Percentiles rank a stretch among this genome's conserved stretches.
Evolutionary conservation across 2,888 invertebrate species (phyloP).

Genomic region (Automeris io): DNA sequence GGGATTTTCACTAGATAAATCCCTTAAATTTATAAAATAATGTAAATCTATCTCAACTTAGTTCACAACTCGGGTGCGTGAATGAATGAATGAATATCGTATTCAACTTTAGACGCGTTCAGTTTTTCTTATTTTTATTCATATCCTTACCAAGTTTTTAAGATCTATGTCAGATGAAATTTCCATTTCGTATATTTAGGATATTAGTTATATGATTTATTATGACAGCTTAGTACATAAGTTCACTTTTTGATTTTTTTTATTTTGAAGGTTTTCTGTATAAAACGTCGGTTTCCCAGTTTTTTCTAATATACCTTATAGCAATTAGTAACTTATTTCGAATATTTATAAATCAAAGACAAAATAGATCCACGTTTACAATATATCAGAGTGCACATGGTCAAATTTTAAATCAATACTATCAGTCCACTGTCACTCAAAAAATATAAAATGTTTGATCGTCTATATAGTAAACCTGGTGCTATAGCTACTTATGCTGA

Average conservation of each 20-base stretch:
- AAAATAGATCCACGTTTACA: no score
- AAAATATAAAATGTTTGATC: no score
- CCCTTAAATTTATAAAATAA: conserved; percentile 24
- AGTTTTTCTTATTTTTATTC: conserved; percentile 10
- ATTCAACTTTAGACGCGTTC: conserved; percentile 24
- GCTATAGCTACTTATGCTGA: no score
- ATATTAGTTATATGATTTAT: conserved; percentile 13
- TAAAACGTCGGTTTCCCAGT: no score
- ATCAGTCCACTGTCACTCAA: no score
- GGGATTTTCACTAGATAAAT: conserved; percentile 21
- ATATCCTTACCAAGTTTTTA: not conserved
- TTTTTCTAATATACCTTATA: no score
- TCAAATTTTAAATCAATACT: no score
- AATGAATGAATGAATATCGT: conserved; percentile 33
- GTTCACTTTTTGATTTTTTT: conserved; percentile 16
- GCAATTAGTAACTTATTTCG: no score
- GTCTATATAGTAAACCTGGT: no score
- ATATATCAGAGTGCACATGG: no score
- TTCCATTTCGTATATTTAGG: conserved; percentile 22
- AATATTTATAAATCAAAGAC: no score
- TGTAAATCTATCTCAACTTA: conserved; percentile 23
- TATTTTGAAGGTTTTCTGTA: conserved; percentile 2
- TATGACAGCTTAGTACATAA: not conserved
- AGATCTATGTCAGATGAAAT: conserved; percentile 15
- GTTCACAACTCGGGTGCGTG: conserved; percentile 37